Evolutionary conservation across 2,113 vertebrate genomes (phyloP).

Genomic region (Gambusia holbrooki): DNA sequence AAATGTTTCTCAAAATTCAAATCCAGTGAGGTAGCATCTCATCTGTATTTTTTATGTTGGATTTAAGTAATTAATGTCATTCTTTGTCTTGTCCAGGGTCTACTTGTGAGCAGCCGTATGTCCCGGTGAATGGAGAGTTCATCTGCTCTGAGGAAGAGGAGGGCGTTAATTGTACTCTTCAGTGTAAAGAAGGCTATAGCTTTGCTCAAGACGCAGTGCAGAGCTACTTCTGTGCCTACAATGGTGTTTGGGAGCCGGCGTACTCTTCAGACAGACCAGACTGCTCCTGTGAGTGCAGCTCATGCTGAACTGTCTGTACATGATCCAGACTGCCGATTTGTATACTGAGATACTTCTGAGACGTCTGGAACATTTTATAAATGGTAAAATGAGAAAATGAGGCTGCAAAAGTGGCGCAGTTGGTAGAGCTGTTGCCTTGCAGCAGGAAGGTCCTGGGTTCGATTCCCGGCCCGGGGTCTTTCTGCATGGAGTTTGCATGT

Average conservation of each 20-base stretch:
- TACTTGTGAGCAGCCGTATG: constrained; percentile 89
- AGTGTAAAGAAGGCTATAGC: constrained; percentile 90
- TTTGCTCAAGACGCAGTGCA: constrained; percentile 88
- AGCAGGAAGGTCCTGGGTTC: too few species aligned
- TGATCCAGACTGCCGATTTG: neutral
- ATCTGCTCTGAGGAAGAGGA: constrained; percentile 82
- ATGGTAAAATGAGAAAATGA: too few species aligned
- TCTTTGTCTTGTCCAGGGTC: constrained; percentile 79
- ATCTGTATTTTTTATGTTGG: neutral
- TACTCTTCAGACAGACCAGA: constrained; percentile 87
- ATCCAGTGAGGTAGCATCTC: too few species aligned
- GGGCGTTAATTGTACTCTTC: constrained; percentile 90
- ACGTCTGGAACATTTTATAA: too few species aligned
- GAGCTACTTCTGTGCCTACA: constrained; percentile 89
- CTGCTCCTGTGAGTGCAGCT: constrained; percentile 87
- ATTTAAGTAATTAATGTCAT: too few species aligned
- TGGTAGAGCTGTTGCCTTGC: too few species aligned
- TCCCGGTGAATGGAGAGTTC: constrained; percentile 90
- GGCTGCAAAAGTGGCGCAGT: too few species aligned
- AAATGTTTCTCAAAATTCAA: too few species aligned
- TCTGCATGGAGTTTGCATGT: too few species aligned
- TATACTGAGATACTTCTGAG: too few species aligned
- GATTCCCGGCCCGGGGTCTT: too few species aligned
- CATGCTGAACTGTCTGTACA: neutral
- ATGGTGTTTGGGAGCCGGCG: constrained; percentile 90